Evolutionary conservation across 1,140 invertebrate genomes (phyloP).

Genomic region (Drosophila kikkawai): DNA sequence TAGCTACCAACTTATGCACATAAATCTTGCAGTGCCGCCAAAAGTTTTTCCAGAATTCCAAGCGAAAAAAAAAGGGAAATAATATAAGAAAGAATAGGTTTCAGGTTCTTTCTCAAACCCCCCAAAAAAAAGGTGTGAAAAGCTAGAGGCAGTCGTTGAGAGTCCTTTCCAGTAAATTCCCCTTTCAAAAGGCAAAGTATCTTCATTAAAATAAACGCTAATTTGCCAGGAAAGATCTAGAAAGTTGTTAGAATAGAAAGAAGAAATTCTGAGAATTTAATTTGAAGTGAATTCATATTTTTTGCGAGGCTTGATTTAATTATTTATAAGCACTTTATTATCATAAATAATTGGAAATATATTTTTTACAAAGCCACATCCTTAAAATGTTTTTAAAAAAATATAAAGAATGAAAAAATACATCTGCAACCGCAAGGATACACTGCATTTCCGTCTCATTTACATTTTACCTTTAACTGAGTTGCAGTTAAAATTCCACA

Average conservation of each 20-base stretch:
- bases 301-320: not conserved
- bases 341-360: not conserved
- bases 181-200: constrained; percentile 37
- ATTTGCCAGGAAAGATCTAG: constrained; percentile 7
- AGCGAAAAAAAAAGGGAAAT: constrained; percentile 2
- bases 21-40: constrained; percentile 55
- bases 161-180: constrained; percentile 37
- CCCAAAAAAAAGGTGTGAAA: constrained; percentile 44
- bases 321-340: not conserved
- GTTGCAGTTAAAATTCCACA: not conserved
- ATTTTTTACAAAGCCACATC: not conserved
- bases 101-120: not conserved
- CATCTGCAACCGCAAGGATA: not conserved
- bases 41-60: constrained; percentile 41
- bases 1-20: constrained; percentile 62
- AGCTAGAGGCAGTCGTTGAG: constrained; percentile 19
- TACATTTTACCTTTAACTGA: constrained; percentile 7
- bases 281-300: not conserved
- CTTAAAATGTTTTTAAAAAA: not conserved
- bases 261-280: not conserved
- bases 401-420: not conserved
- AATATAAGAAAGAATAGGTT: constrained; percentile 11
- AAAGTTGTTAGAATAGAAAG: not conserved
- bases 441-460: constrained; percentile 14
- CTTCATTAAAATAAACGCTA: constrained; percentile 47